Evolutionary conservation across 2,113 vertebrate species (phyloP).

Genomic region (Calypte anna): DNA sequence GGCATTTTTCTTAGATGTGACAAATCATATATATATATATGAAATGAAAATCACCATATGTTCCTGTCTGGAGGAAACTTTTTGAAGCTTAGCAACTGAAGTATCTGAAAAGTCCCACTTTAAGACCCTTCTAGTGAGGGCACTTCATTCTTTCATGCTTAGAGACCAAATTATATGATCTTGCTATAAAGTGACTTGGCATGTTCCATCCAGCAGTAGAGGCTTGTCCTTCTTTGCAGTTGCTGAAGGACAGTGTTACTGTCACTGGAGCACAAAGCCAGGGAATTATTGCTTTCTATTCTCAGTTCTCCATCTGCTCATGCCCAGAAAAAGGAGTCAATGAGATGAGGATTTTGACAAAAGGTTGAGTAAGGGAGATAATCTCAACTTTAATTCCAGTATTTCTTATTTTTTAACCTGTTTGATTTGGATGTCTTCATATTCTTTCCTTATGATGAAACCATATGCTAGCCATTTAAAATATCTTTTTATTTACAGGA

Average conservation of each 20-base stretch:
- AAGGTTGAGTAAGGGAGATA: not conserved
- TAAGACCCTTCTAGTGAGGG: not conserved
- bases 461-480: not conserved
- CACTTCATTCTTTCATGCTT: not conserved
- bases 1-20: conserved; percentile 8
- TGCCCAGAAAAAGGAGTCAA: not conserved
- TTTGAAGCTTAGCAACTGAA: not conserved
- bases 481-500: not conserved
- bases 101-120: not conserved
- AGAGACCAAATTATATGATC: not conserved
- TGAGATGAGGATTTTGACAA: not conserved
- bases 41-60: conserved; percentile 2
- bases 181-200: not conserved
- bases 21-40: not conserved
- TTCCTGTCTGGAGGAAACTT: not conserved
- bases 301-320: not conserved
- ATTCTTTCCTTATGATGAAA: not conserved
- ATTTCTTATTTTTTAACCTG: not conserved
- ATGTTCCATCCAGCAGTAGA: not conserved
- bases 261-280: not conserved
- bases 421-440: not conserved
- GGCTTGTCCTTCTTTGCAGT: not conserved
- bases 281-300: not conserved
- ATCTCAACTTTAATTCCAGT: not conserved
- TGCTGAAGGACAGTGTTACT: not conserved